phyloP scores from a whole-genome alignment of 1,140 invertebrate genomes.

The Aphaenogaster ashmeadi region DNA sequence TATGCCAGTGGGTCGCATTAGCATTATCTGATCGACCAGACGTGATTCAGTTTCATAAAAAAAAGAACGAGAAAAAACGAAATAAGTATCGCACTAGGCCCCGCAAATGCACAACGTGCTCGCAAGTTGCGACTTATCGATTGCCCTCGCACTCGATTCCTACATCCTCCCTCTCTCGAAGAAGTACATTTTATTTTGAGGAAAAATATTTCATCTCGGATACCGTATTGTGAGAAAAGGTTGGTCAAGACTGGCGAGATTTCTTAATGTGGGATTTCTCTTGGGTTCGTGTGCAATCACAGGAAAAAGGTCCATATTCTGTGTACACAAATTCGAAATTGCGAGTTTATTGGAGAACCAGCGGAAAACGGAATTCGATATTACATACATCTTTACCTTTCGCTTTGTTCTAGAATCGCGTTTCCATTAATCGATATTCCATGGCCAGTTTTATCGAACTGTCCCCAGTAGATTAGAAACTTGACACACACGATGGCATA shows the following conservation, averaged over 20 bases:
- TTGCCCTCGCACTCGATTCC: not conserved
- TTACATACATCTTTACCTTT: not conserved
- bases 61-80: not conserved
- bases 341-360: slow-evolving; percentile 14
- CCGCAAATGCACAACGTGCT: slow-evolving; percentile 28
- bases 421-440: slow-evolving; percentile 30
- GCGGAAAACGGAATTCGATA: not conserved
- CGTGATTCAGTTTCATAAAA: slow-evolving; percentile 34
- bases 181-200: slow-evolving; percentile 32
- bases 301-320: not conserved
- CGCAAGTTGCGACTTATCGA: slow-evolving; percentile 43
- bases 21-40: slow-evolving; percentile 50
- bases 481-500: slow-evolving; percentile 43
- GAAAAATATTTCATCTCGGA: slow-evolving; percentile 27
- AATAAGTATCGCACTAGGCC: not conserved
- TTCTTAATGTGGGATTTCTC: slow-evolving; percentile 7
- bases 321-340: slow-evolving; percentile 20
- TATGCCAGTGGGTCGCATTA: slow-evolving; percentile 51
- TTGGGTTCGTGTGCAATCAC: not conserved
- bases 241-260: not conserved
- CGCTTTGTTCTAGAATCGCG: not conserved
- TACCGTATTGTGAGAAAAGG: not conserved
- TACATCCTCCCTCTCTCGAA: not conserved
- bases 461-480: slow-evolving; percentile 38
- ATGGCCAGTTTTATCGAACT: slow-evolving; percentile 29